Conservation (phyloP, 1,140 invertebrate species). For the Trissolcus basalis region DNA sequence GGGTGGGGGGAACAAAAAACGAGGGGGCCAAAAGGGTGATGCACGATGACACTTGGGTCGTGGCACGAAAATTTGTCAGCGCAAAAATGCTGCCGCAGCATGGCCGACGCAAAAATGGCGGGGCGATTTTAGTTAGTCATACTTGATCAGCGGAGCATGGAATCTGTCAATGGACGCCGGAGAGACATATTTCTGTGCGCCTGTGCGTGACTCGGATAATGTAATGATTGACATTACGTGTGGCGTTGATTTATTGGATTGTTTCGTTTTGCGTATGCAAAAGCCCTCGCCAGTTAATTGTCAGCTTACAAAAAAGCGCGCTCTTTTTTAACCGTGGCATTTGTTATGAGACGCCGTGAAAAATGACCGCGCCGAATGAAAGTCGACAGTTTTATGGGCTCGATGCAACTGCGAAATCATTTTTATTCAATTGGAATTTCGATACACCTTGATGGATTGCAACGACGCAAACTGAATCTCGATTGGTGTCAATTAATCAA, state of each 20-base stretch:
- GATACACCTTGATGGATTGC: too few species aligned
- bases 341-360: constrained; percentile 20
- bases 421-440: too few species aligned
- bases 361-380: constrained; percentile 21
- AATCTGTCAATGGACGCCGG: constrained; percentile 57
- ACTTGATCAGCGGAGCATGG: constrained; percentile 55
- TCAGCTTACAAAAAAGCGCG: constrained; percentile 34
- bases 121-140: constrained; percentile 44
- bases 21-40: neutral
- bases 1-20: neutral
- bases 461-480: too few species aligned
- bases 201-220: constrained; percentile 55
- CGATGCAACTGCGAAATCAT: too few species aligned
- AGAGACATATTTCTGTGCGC: constrained; percentile 55
- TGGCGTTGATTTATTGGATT: constrained; percentile 60
- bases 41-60: neutral
- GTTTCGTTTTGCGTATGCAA: constrained; percentile 56
- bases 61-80: constrained; percentile 3
- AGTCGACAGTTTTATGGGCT: constrained; percentile 4
- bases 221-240: constrained; percentile 61
- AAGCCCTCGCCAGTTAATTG: constrained; percentile 46
- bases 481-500: too few species aligned
- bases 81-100: neutral
- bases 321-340: constrained; percentile 29
- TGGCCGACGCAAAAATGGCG: constrained; percentile 30